These are phyloP conservation scores for Strix uralensis DNA, from an alignment of 2,113 vertebrate species.

Conservation along the genomic window DNA sequence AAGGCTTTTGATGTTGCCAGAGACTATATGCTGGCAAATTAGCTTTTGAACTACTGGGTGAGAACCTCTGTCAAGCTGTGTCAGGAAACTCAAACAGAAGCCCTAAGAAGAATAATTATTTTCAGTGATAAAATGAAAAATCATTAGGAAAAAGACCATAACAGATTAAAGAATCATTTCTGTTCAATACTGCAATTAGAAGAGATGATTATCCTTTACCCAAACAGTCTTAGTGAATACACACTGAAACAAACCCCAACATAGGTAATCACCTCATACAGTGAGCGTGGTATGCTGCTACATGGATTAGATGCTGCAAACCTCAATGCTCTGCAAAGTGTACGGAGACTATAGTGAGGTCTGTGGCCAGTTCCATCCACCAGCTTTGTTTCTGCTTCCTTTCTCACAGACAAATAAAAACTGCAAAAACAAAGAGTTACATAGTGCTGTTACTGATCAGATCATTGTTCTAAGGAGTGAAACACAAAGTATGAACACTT, in stretches of 20 bases:
- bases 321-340: slow-evolving; percentile 89
- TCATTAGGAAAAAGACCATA: background rate
- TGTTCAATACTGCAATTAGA: background rate
- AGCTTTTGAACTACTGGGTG: slow-evolving; percentile 90
- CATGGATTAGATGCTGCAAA: slow-evolving; percentile 88
- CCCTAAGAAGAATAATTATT: slow-evolving; percentile 75
- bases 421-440: slow-evolving; percentile 68
- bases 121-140: background rate
- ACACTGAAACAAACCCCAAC: background rate
- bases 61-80: slow-evolving; percentile 91
- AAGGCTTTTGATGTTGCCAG: slow-evolving; percentile 86
- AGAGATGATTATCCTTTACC: background rate
- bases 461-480: background rate
- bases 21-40: slow-evolving; percentile 87
- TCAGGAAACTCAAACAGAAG: slow-evolving; percentile 96
- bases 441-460: background rate
- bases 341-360: slow-evolving; percentile 95
- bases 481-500: background rate
- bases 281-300: slow-evolving; percentile 85
- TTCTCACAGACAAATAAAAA: slow-evolving; percentile 89
- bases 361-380: slow-evolving; percentile 91
- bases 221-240: background rate
- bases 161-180: background rate
- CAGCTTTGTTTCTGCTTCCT: slow-evolving; percentile 80
- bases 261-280: slow-evolving; percentile 86